These are phyloP conservation scores for Arge pagana DNA, from an alignment of 2,888 invertebrate species.

Conservation along the genomic window DNA sequence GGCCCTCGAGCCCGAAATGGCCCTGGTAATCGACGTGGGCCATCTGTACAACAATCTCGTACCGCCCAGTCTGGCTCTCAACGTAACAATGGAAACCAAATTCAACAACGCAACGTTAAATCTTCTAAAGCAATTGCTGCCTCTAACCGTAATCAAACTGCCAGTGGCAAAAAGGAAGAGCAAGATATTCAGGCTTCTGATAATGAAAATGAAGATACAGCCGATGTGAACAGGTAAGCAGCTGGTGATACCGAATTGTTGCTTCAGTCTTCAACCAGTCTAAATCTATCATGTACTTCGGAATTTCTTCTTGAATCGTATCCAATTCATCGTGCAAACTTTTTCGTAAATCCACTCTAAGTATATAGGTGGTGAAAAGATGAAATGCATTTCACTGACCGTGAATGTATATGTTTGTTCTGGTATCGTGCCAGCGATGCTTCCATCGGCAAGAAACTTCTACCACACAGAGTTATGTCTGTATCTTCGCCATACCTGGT, in stretches of 20 bases:
- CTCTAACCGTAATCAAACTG: constrained; percentile 56
- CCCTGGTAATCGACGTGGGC: constrained; percentile 57
- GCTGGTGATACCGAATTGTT: constrained; percentile 50
- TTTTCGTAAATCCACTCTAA: no score
- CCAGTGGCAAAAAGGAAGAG: constrained; percentile 55
- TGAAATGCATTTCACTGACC: no score
- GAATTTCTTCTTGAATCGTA: constrained; percentile 25
- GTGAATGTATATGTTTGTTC: no score
- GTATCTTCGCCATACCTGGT: no score
- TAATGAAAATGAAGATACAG: constrained; percentile 56
- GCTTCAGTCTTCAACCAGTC: constrained; percentile 44
- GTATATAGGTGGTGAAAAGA: no score
- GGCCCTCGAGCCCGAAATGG: constrained; percentile 58
- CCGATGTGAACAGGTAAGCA: constrained; percentile 56
- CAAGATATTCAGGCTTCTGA: constrained; percentile 56
- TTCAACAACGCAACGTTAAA: constrained; percentile 58
- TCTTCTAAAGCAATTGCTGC: constrained; percentile 57
- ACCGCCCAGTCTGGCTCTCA: constrained; percentile 56
- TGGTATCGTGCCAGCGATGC: no score
- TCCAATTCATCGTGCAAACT: no score
- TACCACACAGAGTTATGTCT: no score
- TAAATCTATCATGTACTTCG: constrained; percentile 27
- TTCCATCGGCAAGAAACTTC: no score
- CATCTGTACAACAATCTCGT: constrained; percentile 55
- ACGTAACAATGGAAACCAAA: constrained; percentile 58